Evolutionary conservation across 1,140 invertebrate species (phyloP), one percentile per base, ranked within the genome.

Genomic region (Wiebesia pumilae): DNA sequence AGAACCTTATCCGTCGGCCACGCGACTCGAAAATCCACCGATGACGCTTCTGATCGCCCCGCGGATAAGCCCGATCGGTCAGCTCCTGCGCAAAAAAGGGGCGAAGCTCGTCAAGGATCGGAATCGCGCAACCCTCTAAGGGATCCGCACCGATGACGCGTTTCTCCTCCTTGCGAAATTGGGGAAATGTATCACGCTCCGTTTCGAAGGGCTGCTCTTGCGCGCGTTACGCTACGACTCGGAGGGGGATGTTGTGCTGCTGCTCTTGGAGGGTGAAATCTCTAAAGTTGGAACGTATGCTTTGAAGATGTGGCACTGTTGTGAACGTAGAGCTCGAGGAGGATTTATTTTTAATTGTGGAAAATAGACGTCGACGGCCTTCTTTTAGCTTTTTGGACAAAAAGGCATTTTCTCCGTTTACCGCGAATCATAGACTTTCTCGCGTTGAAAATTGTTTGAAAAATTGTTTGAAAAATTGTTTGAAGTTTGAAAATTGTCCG

Each of bases 331-430:
- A 24, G 81, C 80, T 38, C 10, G 30, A 51, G 40, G 54, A 33
- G 62, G 58, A 86, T 86, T 82, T 86, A 86, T 69, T 82, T 82
- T 81, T 82, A 82, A 86, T 86, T 78, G 69, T 27, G 27, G 27
- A 77, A 67, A 51, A 30, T 54, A 30, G 35, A 40, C 54, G 33
- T 3, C 81, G 27, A n/a, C 33, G 27, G 27, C 47, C 51, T 12
- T 79, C 54, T 54, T 33, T 79, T 54, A 54, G 58, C 54, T 54
- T 33, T 79, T 54, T 79, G 58, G n/a, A 80, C 7, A 0, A 24
- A 40, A 6, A 24, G 1, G 3, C 69, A 24, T 43, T 75, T 62
- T 62, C 4, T 4, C 6, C 43, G 4, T 27, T 27, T 4, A 1
- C 27, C 2, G 1, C 24, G 58, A 27, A 27, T 27, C 19, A 16